Evolutionary conservation across 2,113 vertebrate genomes (phyloP), one percentile per base, ranked within the genome.

Genomic region (Melanostigma gelatinosum): DNA sequence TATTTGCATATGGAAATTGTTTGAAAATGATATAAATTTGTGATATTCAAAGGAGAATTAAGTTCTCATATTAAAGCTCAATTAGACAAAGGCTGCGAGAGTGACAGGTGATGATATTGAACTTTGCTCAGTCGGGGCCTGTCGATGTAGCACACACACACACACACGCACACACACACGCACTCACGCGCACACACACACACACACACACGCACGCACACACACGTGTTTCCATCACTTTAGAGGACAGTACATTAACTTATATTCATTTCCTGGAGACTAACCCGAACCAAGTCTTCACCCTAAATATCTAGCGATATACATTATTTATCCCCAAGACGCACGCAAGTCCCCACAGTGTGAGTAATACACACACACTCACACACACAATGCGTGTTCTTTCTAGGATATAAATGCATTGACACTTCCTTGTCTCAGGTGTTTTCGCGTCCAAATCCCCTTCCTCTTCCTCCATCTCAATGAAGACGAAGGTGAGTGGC

Each of bases 1-100:
- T 94, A 95, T 95, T 95, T 96, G 94, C 94, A 94, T 95, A 95
- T 94, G 93, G 92, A 94, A 92, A 95, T 95, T 90, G 84, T 94
- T 87, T 91, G 88, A 93, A 93, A 94, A 93, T 92, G 48, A 87
- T 93, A 94, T 95, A 94, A 91, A 94, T 94, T 94, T 94, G 92
- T 92, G 89, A 88, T 87, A 94, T 93, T 91, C 91, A 91, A 94
- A 93, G 88, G 89, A 94, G 87, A 94, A 91, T 92, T 89, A 88
- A 89, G 87, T 91, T 85, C 87, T 83, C 75, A 88, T 88, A 94
- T 93, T 87, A 91, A 92, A 93, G 87, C 82, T 75, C 85, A 89
- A 93, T 89, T 77, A 88, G 73, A 91, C 70, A 80, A 80, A 72
- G 80, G 74, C 80, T 73, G 66, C 32, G 22, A 75, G 82, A 91